Evolutionary conservation across 2,797 vertebrate genomes (phyloP), one percentile per base, ranked within the genome.

Genomic region (Phrynocephalus forsythii): DNA sequence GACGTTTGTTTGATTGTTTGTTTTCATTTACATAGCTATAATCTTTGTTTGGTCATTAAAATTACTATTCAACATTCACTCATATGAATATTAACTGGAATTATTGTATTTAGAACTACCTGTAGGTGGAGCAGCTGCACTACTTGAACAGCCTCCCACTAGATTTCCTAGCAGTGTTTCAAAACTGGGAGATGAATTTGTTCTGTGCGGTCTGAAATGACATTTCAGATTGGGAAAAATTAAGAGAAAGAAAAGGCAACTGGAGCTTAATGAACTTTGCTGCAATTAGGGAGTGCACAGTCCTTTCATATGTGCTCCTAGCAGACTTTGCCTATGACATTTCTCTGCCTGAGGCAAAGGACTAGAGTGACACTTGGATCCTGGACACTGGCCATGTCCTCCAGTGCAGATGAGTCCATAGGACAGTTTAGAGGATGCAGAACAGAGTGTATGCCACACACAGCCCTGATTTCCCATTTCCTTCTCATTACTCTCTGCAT

Each of bases 51-150:
- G 79, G 38, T 78, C 68, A 85, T 56, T 38, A 63, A 18, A 63
- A 63, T 63, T 30, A 56, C 30, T 60, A 2, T 5, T 72, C 68
- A 38, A 1, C 50, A 44, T 26, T 38, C 67, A 22, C 79, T 81
- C 11, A 56, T 69, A 16, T 24, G 22, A 24, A 18, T 63, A 13
- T 28, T 66, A 1, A 0, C 38, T 33, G 1, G 18, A 20, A 30
- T 10, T 38, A 5, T n/a, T 10, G 0, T 68, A 22, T 82, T 52
- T 3, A 9, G 69, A 68, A 87, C 50, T 15, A 5, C 82, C 94
- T 90, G 63, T 69, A 95, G 95, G 87, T 94, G 95, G 95, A 91
- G 94, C 68, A 75, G 83, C 91, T 89, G 90, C 84, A 84, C 94
- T 26, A 60, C 72, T 56, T 22, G 66, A 90, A 83, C 30, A 79